A percentile compares a stretch with the other conserved stretches of the same genome.
Conservation (phyloP, 2,888 invertebrate species). For the Tricholauxania praeusta region DNA sequence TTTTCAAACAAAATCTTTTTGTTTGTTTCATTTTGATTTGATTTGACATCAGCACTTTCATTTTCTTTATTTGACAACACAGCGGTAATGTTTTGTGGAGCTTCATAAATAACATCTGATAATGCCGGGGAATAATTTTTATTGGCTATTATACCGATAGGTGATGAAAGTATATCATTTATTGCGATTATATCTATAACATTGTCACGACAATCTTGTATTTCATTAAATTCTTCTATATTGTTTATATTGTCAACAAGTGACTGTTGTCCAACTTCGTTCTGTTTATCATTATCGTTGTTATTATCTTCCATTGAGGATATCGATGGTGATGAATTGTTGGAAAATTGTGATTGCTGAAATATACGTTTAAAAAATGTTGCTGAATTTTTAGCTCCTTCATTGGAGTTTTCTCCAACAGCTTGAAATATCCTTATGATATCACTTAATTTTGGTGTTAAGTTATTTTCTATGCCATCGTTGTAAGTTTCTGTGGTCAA, state of each 20-base stretch:
- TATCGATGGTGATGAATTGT: too few relatives aligned
- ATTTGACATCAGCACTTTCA: background rate
- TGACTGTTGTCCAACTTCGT: background rate
- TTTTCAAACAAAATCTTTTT: background rate
- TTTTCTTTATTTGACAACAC: background rate
- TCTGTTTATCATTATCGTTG: too few relatives aligned
- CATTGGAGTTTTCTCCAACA: background rate
- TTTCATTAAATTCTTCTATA: background rate
- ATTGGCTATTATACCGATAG: background rate
- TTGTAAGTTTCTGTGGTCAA: background rate
- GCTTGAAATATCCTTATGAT: too few relatives aligned
- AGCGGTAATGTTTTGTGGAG: background rate
- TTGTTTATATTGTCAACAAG: background rate
- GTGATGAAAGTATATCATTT: background rate
- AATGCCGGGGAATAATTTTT: background rate
- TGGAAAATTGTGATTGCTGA: too few relatives aligned
- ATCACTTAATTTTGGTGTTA: background rate
- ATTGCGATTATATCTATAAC: background rate
- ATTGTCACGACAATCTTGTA: constrained; percentile 7
- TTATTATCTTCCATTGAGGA: too few relatives aligned
- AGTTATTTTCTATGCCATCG: background rate
- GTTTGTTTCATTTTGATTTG: background rate
- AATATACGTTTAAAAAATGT: too few relatives aligned
- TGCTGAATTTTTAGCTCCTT: too few relatives aligned
- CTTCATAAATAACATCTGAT: background rate